Conservation (phyloP, 2,797 vertebrate species). For the Rhynchonycteris naso region DNA sequence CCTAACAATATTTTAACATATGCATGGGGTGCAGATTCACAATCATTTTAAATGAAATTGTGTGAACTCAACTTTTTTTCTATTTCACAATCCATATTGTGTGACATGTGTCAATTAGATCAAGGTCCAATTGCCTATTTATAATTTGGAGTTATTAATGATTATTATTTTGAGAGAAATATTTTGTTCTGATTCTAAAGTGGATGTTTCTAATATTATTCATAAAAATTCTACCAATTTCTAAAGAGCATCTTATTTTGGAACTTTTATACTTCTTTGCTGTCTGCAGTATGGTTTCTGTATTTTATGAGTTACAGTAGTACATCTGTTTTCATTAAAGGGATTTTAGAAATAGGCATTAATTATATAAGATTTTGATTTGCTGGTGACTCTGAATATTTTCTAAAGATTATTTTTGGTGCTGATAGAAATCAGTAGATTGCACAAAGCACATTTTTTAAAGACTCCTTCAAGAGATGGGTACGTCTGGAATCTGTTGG, state of each 20-base stretch:
- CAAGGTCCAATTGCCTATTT: background rate
- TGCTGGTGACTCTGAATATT: background rate
- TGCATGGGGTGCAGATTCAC: background rate
- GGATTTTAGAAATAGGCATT: background rate
- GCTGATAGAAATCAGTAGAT: background rate
- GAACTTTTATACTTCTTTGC: background rate
- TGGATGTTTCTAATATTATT: background rate
- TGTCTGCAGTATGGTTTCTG: background rate
- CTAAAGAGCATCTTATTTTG: constrained; percentile 26
- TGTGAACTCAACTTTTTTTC: background rate
- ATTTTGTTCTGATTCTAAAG: constrained; percentile 37
- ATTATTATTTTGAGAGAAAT: background rate
- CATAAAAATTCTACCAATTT: background rate
- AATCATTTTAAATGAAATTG: background rate
- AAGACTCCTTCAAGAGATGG: background rate
- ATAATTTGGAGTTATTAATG: background rate
- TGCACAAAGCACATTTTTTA: background rate
- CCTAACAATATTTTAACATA: background rate
- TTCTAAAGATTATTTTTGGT: constrained; percentile 28
- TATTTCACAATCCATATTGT: background rate
- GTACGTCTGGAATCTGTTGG: background rate
- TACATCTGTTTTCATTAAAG: constrained; percentile 17
- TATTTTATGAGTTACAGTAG: background rate
- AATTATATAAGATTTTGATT: constrained; percentile 23
- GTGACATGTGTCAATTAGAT: background rate